phyloP scores from a whole-genome alignment of 2,113 vertebrate species.

The Nothocercus nigrocapillus region DNA sequence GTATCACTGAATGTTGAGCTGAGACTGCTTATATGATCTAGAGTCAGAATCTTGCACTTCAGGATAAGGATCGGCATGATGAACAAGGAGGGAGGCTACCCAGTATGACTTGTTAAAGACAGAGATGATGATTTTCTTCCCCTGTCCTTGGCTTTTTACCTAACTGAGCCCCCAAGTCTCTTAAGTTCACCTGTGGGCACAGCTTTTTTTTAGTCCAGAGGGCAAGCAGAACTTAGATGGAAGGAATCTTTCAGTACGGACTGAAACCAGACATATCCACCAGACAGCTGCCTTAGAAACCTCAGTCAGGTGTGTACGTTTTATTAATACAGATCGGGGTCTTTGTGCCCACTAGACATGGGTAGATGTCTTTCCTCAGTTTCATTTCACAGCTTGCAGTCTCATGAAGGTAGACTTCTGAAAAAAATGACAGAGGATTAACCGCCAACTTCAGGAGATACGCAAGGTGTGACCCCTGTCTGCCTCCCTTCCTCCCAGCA shows the following conservation, averaged over 20 bases:
- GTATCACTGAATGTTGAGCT: neutral
- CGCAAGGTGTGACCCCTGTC: neutral
- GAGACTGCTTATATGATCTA: neutral
- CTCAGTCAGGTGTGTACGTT: neutral
- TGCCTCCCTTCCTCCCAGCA: neutral
- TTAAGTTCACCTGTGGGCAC: no score
- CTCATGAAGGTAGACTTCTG: neutral
- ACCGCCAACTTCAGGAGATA: neutral
- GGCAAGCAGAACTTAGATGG: neutral
- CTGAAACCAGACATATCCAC: neutral
- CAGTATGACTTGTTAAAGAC: neutral
- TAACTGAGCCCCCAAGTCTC: neutral
- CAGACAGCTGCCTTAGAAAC: neutral
- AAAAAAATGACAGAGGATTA: neutral
- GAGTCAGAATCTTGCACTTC: neutral
- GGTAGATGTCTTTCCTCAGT: neutral
- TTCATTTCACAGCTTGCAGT: neutral
- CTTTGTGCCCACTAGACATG: neutral
- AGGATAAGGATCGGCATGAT: neutral
- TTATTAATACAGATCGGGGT: neutral
- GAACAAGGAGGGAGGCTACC: neutral
- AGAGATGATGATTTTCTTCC: neutral
- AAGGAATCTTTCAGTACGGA: neutral
- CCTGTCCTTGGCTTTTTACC: neutral
- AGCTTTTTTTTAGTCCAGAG: neutral